A percentile compares a stretch with the other conserved stretches of the same genome.
Evolutionary conservation across 2,888 invertebrate genomes (phyloP).

Genomic region (Zootermopsis nevadensis): DNA sequence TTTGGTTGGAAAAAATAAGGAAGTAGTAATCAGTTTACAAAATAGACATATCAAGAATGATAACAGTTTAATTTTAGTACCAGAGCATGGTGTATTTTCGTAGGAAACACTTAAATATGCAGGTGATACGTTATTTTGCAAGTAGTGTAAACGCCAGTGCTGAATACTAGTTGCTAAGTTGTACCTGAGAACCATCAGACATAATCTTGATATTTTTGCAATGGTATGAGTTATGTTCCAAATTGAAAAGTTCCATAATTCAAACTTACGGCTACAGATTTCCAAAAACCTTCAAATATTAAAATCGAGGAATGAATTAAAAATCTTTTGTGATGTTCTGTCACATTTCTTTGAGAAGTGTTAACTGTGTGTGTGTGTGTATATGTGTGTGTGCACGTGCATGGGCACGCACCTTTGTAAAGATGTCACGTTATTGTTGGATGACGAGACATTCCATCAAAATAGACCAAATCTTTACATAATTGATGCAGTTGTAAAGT

Average conservation of each 20-base stretch:
- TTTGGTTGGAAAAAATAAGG: background rate
- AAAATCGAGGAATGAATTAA: background rate
- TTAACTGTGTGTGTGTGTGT: background rate
- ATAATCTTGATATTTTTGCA: too few relatives aligned
- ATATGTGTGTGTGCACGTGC: too few relatives aligned
- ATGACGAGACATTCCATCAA: constrained; percentile 31
- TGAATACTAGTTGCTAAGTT: too few relatives aligned
- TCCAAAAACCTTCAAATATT: background rate
- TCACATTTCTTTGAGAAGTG: background rate
- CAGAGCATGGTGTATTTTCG: background rate
- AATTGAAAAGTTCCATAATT: background rate
- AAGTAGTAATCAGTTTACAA: background rate
- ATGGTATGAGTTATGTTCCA: too few relatives aligned
- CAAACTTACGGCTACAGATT: background rate
- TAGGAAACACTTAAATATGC: background rate
- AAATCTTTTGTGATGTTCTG: background rate
- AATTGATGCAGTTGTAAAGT: background rate
- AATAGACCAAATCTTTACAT: background rate
- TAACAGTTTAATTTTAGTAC: background rate
- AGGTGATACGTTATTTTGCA: background rate
- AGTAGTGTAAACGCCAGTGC: too few relatives aligned
- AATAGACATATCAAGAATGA: constrained; percentile 33
- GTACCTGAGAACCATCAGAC: too few relatives aligned
- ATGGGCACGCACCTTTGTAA: too few relatives aligned
- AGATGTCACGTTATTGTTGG: constrained; percentile 23